Base-by-base conservation (phyloP, 2,113 vertebrate species). In the Sclerurus mexicanus region DNA sequence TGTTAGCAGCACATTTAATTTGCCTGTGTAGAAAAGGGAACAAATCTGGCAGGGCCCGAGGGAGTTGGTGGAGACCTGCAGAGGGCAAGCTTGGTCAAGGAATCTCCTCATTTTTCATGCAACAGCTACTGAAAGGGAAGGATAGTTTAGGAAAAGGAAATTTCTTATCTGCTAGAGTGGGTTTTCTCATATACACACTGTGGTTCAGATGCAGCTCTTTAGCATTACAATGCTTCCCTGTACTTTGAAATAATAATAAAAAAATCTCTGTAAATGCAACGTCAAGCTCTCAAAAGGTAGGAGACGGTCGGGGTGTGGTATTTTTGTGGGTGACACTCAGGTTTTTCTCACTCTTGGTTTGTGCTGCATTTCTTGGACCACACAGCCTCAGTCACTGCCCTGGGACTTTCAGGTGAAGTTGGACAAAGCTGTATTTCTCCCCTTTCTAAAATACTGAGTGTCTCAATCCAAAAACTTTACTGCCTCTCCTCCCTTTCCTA, bases 21-120 rank as follows among this genome's bases (percentile, higher is more conserved):
- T 64, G 14, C 14, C 35, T 8, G 12, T 20, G 16, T 30, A 27
- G 83, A 13, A 62, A 50, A 60, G 39, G 28, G 53, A 81, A 10
- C 10, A 23, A 42, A 18, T 4, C 12, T 4, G 14, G 18, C 47
- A 31, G 56, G 3, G 12, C n/a, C 25, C n/a, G 52, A 31, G 15
- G n/a, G 83, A 27, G 23, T 27, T 3, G 59, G 2, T 46, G 21
- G 59, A 50, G 31, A 37, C 73, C 98, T 97, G 66, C 37, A 98
- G 98, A 95, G 97, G 97, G 97, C 98, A 98, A 93, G 9, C 95
- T 97, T 97, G 97, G 40, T 31, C 97, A 96, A 96, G n/a, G 69
- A 92, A 98, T 96, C 12, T 4, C 44, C 40, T 47, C 5, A 2
- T 27, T 56, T 69, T 22, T 42, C 73, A 7, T 3, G 25, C 4